Evolutionary conservation across 1,140 invertebrate species (phyloP).

Genomic region (Coenobita brevimanus): DNA sequence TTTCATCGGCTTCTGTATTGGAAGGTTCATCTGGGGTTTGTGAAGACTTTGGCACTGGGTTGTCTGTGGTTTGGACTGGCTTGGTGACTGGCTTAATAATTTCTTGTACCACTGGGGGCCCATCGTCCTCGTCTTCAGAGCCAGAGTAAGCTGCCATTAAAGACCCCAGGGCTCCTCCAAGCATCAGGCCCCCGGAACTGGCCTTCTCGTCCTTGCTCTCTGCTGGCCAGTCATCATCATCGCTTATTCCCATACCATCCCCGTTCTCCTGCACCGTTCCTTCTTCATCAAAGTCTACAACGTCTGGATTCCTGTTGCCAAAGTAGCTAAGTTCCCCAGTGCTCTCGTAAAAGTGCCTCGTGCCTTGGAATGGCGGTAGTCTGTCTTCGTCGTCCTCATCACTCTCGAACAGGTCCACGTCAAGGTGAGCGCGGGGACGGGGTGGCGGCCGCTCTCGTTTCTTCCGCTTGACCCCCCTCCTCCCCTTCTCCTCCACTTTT

Average conservation of each 20-base stretch:
- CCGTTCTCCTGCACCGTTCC: background rate
- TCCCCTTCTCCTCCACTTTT: background rate
- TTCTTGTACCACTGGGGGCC: background rate
- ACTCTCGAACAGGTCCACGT: slow-evolving; percentile 39
- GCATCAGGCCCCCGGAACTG: background rate
- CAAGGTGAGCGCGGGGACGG: background rate
- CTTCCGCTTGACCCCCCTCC: background rate
- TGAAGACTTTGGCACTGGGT: too few species aligned
- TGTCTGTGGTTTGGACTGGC: background rate
- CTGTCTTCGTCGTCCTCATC: slow-evolving; percentile 29
- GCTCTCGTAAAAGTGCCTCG: slow-evolving; percentile 53
- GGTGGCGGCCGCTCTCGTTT: background rate
- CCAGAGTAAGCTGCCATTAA: slow-evolving; percentile 61
- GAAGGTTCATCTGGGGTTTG: background rate
- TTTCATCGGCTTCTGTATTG: background rate
- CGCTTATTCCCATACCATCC: slow-evolving; percentile 25
- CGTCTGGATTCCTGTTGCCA: background rate
- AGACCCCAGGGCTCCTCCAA: slow-evolving; percentile 55
- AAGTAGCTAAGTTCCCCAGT: slow-evolving; percentile 54
- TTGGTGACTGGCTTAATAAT: too few species aligned
- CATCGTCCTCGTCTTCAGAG: slow-evolving; percentile 36
- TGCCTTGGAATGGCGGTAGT: slow-evolving; percentile 44
- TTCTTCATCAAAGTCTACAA: background rate
- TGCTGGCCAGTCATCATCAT: slow-evolving; percentile 21
- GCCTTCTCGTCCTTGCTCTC: background rate